phyloP scores from a whole-genome alignment of 2,797 vertebrate species.

The Picus viridis region DNA sequence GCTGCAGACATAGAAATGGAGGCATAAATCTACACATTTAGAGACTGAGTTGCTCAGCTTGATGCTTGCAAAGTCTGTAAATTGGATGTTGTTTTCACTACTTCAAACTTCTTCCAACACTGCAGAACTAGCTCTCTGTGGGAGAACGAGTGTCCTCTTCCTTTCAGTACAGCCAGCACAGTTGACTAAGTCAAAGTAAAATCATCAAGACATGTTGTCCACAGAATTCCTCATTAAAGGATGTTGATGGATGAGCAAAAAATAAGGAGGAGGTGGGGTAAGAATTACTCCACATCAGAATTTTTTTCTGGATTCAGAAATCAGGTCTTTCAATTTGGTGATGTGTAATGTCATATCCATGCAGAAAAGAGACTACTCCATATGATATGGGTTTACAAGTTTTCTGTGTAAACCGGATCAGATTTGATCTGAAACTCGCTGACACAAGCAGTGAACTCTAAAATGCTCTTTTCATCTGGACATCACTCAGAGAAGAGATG shows the following conservation, averaged over 20 bases:
- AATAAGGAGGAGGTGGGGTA: background rate
- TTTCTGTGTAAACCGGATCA: slow-evolving; percentile 28
- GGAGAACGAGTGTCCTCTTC: background rate
- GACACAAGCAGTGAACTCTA: slow-evolving; percentile 17
- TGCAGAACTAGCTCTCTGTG: background rate
- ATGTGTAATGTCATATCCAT: background rate
- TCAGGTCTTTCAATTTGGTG: background rate
- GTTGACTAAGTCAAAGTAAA: background rate
- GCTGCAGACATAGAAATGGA: background rate
- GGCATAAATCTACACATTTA: background rate
- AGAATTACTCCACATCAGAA: background rate
- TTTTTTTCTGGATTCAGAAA: background rate
- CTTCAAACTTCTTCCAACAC: background rate
- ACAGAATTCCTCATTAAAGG: background rate
- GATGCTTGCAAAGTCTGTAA: slow-evolving; percentile 3
- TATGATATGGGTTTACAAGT: background rate
- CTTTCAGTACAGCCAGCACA: background rate
- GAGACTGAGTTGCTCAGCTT: background rate
- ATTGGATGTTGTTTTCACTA: background rate
- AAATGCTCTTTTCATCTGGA: slow-evolving; percentile 28
- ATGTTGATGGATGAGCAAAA: background rate
- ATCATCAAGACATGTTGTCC: background rate
- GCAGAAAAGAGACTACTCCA: background rate
- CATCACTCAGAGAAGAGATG: background rate
- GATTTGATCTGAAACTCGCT: slow-evolving; percentile 27